Evolutionary conservation across 2,113 vertebrate species (phyloP).

Genomic region (Bagarius yarrelli): DNA sequence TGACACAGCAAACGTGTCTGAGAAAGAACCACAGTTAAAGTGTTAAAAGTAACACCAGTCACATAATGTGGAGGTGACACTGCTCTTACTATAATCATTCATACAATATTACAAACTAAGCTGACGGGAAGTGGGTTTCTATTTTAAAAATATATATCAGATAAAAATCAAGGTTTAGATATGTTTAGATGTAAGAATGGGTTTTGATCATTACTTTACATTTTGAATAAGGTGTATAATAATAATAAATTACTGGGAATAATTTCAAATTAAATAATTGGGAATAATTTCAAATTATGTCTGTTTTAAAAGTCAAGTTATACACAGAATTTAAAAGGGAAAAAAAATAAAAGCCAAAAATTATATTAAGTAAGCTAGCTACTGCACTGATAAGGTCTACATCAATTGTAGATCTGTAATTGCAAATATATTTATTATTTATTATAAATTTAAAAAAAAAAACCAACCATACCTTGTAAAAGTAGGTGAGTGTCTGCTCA

Average conservation of each 20-base stretch:
- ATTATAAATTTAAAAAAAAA: neutral
- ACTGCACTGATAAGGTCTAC: neutral
- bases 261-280: too few species aligned
- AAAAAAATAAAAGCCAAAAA: neutral
- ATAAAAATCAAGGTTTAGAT: neutral
- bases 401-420: neutral
- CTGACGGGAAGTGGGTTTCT: neutral
- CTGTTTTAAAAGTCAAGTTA: neutral
- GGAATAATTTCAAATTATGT: neutral
- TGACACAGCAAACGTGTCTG: neutral
- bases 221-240: too few species aligned
- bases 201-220: neutral
- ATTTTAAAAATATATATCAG: neutral
- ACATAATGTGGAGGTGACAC: neutral
- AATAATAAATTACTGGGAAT: too few species aligned
- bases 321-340: neutral
- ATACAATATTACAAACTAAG: neutral
- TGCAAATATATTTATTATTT: neutral
- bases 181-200: neutral
- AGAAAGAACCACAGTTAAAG: neutral
- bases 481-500: conserved; percentile 31
- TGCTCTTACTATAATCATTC: neutral
- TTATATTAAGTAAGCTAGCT: neutral
- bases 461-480: conserved; percentile 58
- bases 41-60: neutral